Conservation (phyloP, 2,113 vertebrate species). For the Cyprinodon tularosa region DNA sequence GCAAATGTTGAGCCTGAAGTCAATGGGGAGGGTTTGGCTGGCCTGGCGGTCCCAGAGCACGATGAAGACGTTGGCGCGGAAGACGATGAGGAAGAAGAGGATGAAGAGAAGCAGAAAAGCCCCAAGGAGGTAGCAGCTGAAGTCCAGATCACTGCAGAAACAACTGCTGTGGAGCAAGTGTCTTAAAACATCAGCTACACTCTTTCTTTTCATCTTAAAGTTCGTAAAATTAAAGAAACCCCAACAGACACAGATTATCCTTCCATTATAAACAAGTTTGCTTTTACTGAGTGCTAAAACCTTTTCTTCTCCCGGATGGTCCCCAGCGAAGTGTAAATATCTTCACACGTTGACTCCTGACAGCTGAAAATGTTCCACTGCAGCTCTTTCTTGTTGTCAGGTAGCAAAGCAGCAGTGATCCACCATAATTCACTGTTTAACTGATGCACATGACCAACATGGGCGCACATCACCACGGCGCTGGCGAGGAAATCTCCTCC, state of each 20-base stretch:
- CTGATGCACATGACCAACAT: constrained; percentile 30
- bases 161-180: constrained; percentile 67
- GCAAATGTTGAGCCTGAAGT: constrained; percentile 51
- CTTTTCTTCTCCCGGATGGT: too few species aligned
- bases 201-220: constrained; percentile 12
- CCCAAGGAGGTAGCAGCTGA: constrained; percentile 49
- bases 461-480: constrained; percentile 57
- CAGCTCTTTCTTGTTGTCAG: constrained; percentile 8
- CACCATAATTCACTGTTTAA: constrained; percentile 37
- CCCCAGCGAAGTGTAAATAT: constrained; percentile 1
- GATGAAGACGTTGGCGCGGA: constrained; percentile 60
- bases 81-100: constrained; percentile 56
- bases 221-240: constrained; percentile 14
- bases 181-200: constrained; percentile 56
- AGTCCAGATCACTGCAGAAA: constrained; percentile 40
- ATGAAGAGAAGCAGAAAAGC: constrained; percentile 44
- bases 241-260: constrained; percentile 15
- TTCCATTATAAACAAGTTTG: constrained; percentile 8
- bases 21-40: constrained; percentile 47
- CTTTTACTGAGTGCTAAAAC: too few species aligned
- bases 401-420: constrained; percentile 15
- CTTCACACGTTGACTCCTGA: neutral
- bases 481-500: constrained; percentile 51
- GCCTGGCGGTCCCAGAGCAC: constrained; percentile 62
- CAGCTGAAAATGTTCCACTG: neutral